phyloP scores from a whole-genome alignment of 2,797 vertebrate genomes.

The Falco concolor region DNA sequence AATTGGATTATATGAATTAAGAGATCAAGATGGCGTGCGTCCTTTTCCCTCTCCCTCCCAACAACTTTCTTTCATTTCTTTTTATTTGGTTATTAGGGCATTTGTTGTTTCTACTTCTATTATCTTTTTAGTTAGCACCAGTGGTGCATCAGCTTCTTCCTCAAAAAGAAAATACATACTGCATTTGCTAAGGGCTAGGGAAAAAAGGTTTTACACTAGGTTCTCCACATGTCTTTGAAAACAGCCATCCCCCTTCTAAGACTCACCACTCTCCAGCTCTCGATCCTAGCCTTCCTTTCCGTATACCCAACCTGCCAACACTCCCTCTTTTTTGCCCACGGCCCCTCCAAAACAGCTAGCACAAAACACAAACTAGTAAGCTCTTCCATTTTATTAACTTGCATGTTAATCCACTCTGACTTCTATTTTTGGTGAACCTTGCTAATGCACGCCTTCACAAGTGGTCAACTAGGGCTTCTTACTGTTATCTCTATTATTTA shows the following conservation, averaged over 20 bases:
- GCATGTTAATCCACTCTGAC: background rate
- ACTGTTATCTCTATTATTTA: background rate
- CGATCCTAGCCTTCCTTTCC: background rate
- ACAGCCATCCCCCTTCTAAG: background rate
- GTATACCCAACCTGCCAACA: background rate
- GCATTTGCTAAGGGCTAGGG: background rate
- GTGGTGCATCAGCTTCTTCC: background rate
- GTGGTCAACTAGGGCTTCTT: background rate
- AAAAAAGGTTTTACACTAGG: background rate
- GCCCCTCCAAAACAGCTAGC: background rate
- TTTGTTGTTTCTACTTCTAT: background rate
- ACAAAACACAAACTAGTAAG: background rate
- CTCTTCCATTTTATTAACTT: background rate
- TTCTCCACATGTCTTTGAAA: background rate
- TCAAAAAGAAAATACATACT: background rate
- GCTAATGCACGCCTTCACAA: background rate
- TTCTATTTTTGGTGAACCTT: background rate
- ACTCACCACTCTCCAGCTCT: background rate
- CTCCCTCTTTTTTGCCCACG: background rate
- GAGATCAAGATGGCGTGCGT: background rate
- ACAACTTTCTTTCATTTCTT: background rate
- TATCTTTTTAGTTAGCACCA: background rate
- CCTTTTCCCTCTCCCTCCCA: background rate
- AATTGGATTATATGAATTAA: background rate
- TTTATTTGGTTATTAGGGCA: background rate